Base-by-base conservation (phyloP, 2,113 vertebrate genomes). In the Salminus brasiliensis region DNA sequence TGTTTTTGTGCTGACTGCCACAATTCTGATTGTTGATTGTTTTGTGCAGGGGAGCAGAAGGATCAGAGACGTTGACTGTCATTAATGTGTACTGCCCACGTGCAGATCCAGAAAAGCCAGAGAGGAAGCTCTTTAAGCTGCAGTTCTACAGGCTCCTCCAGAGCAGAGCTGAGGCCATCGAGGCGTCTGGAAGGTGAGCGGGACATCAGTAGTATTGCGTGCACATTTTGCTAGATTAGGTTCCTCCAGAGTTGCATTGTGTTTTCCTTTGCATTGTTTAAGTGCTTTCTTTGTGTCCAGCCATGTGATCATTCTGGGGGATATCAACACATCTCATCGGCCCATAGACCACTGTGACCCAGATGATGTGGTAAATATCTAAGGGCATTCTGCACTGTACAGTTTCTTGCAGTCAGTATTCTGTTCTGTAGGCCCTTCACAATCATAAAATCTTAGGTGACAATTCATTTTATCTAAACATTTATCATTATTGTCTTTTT, bases 51-150 rank as follows among this genome's bases (percentile, higher is more conserved):
- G 87, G 80, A 79, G 59, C 89, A 72, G 84, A 87, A 13, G 83
- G 88, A 70, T 91, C 91, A 55, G 87, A 90, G 81, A 93, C 81
- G 0, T 66, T 96, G 71, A 92, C 93, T 2, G 66, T 97, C 15
- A 93, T 97, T 67, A 97, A 97, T 2, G 96, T 97, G 2, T 97
- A 97, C 81, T 97, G 95, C 79, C 96, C 96, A 0, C 92, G 94
- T 1, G 96, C 91, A 0, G 95, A 96, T 84, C 95, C 95, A 16
- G 94, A 93, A 23, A 94, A 94, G 57, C 93, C 95, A 1, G 95
- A 96, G 67, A 86, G 95, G 2, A 92, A 93, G 65, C 86, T 77
- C 43, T 97, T 95, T 88, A 96, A 97, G 83, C 88, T 95, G 66
- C 93, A 91, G 43, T 97, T 97, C 87, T 97, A 95, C 88, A 91